phyloP scores from a whole-genome alignment of 2,888 invertebrate species.

The Molorchus minor region DNA sequence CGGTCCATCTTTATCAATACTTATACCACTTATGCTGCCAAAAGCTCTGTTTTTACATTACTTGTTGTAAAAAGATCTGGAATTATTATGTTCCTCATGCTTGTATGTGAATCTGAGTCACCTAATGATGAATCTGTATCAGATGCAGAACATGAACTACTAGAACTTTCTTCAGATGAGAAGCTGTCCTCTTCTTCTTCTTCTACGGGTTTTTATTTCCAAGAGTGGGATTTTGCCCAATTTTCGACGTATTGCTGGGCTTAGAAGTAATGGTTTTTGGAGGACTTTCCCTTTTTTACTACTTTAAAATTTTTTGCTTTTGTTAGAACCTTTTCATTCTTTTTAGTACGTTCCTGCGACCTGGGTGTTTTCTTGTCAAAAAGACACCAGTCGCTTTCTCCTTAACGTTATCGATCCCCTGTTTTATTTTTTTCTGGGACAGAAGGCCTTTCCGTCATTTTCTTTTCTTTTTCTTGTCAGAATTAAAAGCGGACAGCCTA shows the following conservation, averaged over 20 bases:
- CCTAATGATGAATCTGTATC: constrained; percentile 51
- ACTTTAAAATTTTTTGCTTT: constrained; percentile 29
- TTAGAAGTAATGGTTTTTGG: constrained; percentile 41
- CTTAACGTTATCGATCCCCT: not conserved
- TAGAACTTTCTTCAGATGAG: constrained; percentile 47
- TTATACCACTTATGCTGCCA: constrained; percentile 58
- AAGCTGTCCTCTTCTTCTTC: constrained; percentile 34
- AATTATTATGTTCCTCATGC: constrained; percentile 47
- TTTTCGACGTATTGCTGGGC: constrained; percentile 39
- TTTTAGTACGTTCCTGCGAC: constrained; percentile 10
- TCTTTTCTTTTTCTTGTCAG: constrained; percentile 68
- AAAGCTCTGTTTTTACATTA: constrained; percentile 53
- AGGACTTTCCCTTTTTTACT: constrained; percentile 18
- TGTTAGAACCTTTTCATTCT: constrained; percentile 10
- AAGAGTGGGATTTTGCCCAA: not conserved
- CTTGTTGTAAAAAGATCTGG: constrained; percentile 41
- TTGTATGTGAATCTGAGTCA: constrained; percentile 46
- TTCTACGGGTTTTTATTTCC: constrained; percentile 11
- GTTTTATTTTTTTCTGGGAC: constrained; percentile 7
- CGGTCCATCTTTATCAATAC: constrained; percentile 63
- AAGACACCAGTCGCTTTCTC: too few species aligned
- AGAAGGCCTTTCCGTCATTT: constrained; percentile 8
- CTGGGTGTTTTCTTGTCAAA: constrained; percentile 3
- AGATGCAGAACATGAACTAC: constrained; percentile 41
- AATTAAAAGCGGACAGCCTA: constrained; percentile 80